Conservation (phyloP, 2,888 invertebrate species). For the Orgyia antiqua region DNA sequence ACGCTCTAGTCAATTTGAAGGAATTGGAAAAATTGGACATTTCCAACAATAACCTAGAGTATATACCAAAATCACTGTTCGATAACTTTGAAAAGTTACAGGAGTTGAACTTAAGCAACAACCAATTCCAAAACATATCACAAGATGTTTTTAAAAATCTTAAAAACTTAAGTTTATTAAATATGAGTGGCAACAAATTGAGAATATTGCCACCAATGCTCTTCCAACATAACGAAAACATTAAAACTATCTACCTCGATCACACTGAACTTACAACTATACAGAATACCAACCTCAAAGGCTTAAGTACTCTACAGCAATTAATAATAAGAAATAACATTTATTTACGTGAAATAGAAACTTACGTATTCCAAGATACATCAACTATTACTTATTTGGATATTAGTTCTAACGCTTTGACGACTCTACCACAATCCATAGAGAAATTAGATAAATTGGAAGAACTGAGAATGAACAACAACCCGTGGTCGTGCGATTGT, state of each 20-base stretch:
- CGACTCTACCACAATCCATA: constrained; percentile 84
- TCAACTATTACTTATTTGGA: constrained; percentile 80
- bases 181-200: constrained; percentile 79
- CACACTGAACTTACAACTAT: constrained; percentile 82
- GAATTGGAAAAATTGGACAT: constrained; percentile 83
- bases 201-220: constrained; percentile 79
- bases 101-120: constrained; percentile 80
- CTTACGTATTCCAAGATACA: constrained; percentile 80
- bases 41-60: constrained; percentile 81
- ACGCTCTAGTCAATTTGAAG: constrained; percentile 85
- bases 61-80: constrained; percentile 83
- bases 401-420: constrained; percentile 83
- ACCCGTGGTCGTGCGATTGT: constrained; percentile 93
- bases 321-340: constrained; percentile 81
- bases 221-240: constrained; percentile 80
- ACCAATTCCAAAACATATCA: constrained; percentile 78
- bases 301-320: constrained; percentile 77
- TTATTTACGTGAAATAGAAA: constrained; percentile 79
- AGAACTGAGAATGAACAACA: constrained; percentile 83
- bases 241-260: constrained; percentile 80
- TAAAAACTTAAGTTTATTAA: constrained; percentile 71
- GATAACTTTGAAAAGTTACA: constrained; percentile 80
- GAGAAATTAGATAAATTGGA: constrained; percentile 80
- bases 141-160: constrained; percentile 80
- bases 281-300: constrained; percentile 81